Conservation (phyloP, 1,140 invertebrate genomes). For the Platorchestia sp. region DNA sequence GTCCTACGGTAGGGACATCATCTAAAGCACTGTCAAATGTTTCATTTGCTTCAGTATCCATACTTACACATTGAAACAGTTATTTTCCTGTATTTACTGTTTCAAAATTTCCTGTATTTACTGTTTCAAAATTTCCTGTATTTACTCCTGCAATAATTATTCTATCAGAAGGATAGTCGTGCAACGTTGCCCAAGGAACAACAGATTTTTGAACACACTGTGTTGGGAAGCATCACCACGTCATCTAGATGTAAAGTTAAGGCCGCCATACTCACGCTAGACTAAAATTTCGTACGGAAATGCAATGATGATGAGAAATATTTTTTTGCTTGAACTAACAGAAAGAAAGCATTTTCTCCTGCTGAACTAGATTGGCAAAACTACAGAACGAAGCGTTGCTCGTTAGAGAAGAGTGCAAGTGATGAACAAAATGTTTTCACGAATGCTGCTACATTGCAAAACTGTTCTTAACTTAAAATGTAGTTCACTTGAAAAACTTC, state of each 20-base stretch:
- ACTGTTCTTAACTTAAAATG: background rate
- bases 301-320: background rate
- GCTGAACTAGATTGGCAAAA: background rate
- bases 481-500: background rate
- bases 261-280: background rate
- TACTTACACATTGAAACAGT: too few species aligned
- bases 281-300: background rate
- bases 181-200: background rate
- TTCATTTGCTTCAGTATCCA: too few species aligned
- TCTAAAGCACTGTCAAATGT: too few species aligned
- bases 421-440: background rate
- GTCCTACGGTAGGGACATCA: too few species aligned
- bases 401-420: background rate
- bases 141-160: too few species aligned
- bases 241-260: background rate
- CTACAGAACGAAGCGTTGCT: background rate
- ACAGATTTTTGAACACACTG: background rate
- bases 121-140: too few species aligned
- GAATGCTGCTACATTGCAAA: background rate
- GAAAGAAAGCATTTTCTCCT: background rate
- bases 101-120: too few species aligned
- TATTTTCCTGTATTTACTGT: too few species aligned
- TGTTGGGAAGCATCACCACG: background rate
- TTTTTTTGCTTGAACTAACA: background rate
- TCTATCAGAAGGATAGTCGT: background rate